Evolutionary conservation across 1,140 invertebrate species (phyloP), one percentile per base, ranked within the genome.

Genomic region (Cotesia chilonis): DNA sequence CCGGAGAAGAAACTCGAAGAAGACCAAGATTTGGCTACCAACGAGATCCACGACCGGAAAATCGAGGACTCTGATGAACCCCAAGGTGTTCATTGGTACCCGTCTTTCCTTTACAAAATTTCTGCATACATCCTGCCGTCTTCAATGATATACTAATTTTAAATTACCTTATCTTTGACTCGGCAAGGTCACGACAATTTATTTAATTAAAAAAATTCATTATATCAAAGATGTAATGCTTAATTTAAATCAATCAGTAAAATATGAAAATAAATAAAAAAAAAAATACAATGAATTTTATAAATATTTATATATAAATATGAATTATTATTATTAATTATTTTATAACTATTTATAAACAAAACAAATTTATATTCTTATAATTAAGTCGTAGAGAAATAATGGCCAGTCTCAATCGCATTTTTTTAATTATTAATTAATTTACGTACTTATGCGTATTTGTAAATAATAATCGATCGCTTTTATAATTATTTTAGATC

Each of bases 61-160:
- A 54, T n/a, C 7, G 20, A 70, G 64, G 41, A 61, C 5, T 54
- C 12, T 14, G 70, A 80, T 14, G 70, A 80, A 64, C n/a, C 77
- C 74, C 61, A 84, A 71, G 95, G 95, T 14, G 89, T 97, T 2
- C 94, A 96, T 80, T 96, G 94, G 93, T 97, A 97, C 85, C 94
- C 95, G 7, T 91, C 90, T 64, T 84, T 92, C 9, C 87, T 98
- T 6, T 96, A 95, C 81, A 84, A 88, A 35, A 75, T 95, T 10
- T 92, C 92, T 4, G 88, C 91, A 51, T 91, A 89, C 75, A 83
- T 95, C 4, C 80, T 95, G 38, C 94, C 94, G 1, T 71, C 80
- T 7, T 78, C 65, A n/a, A 83, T 84, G 79, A 54, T 85, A 51
- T 83, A 81, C 64, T 72, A 79, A 52, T 47, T 47, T 10, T 10